These are phyloP conservation scores for Vanessa tameamea DNA, from an alignment of 1,140 invertebrate species.

Conservation along the genomic window DNA sequence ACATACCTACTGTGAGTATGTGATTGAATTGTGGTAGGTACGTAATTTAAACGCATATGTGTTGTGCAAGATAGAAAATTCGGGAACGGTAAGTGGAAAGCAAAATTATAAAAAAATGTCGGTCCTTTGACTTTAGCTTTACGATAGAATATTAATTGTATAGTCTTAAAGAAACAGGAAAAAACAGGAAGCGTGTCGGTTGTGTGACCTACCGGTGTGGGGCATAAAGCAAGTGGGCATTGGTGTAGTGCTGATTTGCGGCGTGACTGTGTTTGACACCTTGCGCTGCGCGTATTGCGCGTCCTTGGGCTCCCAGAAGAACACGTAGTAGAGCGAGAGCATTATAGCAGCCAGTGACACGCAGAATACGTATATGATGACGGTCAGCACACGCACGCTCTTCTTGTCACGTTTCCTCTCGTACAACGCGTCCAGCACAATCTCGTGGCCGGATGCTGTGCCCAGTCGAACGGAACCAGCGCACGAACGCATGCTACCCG, in stretches of 20 bases:
- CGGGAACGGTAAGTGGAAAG: not conserved
- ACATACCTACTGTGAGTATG: not conserved
- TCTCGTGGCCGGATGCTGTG: constrained; percentile 86
- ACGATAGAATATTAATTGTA: not conserved
- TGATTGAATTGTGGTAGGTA: not conserved
- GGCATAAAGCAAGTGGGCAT: constrained; percentile 79
- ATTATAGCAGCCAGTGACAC: constrained; percentile 97
- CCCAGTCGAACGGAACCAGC: constrained; percentile 76
- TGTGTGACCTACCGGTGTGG: constrained; percentile 79
- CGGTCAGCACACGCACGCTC: constrained; percentile 94
- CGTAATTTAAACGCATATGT: not conserved
- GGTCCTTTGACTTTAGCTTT: not conserved
- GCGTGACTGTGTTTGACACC: constrained; percentile 74
- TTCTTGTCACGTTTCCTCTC: constrained; percentile 93
- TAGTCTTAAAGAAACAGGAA: constrained; percentile 10
- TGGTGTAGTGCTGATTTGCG: constrained; percentile 77
- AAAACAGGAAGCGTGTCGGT: constrained; percentile 50
- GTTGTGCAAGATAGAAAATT: constrained; percentile 1
- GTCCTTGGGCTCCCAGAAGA: constrained; percentile 93
- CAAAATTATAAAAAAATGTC: not conserved
- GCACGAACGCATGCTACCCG: constrained; percentile 75
- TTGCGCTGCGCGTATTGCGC: constrained; percentile 75
- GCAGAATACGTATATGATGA: constrained; percentile 96
- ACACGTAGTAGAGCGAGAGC: constrained; percentile 96
- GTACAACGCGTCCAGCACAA: constrained; percentile 90